Base-by-base conservation (phyloP, 2,113 vertebrate genomes). In the Seriola quinqueradiata region DNA sequence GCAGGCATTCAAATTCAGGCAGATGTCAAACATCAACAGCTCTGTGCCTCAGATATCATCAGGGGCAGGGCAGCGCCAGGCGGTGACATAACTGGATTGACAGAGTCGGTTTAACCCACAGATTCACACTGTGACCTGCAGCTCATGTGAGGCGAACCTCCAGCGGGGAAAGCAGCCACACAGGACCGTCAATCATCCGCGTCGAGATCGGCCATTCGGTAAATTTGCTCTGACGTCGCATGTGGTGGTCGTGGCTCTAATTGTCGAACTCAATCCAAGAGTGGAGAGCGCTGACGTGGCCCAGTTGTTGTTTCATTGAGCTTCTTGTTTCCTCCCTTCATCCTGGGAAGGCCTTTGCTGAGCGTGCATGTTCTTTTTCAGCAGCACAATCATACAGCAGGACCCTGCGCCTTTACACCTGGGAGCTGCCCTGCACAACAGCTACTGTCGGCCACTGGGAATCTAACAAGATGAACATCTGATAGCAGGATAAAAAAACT, bases 321-420 rank as follows among this genome's bases (percentile, higher is more conserved):
- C 21, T 4, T 14, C 40, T 17, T 19, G 0, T 9, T 52, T 17
- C 38, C 16, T 4, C 34, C 19, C 72, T 68, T 36, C 8, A 8
- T 69, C 73, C 58, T 32, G 46, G 59, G 75, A 42, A 8, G 14
- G 25, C 4, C 63, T 90, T 74, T 87, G 87, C 88, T 89, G 81
- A 90, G 85, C 59, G 4, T 36, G 81, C 88, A 44, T 63, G 50
- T 87, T 87, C 44, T 81, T 83, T 84, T 73, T 68, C 65, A 85
- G 71, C 71, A 73, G 68, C 64, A 5, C 55, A 84, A 32, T 82
- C 50, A 44, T 34, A 67, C 57, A 77, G n/a, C 0, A 40, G 48
- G 66, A 76, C 36, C 19, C 50, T 23, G 68, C 28, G 28, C 71
- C 1, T 59, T 65, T 61, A 64, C 73, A 81, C 77, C 77, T 63